A percentile compares a stretch with the other conserved stretches of the same genome.
Evolutionary conservation across 2,113 vertebrate genomes (phyloP).

Genomic region (Recurvirostra avosetta): DNA sequence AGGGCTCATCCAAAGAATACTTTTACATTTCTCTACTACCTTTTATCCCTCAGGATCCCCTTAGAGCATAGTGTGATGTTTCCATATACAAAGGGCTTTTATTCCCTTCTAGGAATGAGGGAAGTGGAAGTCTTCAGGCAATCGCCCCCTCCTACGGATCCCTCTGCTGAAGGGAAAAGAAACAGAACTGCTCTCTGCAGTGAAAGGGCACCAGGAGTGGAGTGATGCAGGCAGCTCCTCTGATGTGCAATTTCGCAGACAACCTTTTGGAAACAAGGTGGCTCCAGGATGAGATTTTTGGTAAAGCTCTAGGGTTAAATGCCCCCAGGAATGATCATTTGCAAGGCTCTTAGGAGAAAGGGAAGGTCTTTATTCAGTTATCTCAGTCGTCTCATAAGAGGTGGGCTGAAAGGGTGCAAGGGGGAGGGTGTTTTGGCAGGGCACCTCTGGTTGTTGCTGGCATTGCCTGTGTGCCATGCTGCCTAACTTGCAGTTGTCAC

Average conservation of each 20-base stretch:
- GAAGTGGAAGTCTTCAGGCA: background rate
- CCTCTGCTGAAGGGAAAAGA: background rate
- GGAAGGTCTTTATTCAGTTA: background rate
- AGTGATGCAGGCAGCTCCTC: background rate
- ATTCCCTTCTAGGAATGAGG: background rate
- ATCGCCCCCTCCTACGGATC: background rate
- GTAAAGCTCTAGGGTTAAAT: background rate
- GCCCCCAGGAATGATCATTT: background rate
- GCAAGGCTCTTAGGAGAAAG: background rate
- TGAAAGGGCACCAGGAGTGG: fast-evolving
- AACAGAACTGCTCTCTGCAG: background rate
- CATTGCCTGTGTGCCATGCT: background rate
- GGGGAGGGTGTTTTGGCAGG: background rate
- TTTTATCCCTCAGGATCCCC: background rate
- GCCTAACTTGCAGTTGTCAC: background rate
- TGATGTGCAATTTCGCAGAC: background rate
- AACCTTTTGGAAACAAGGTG: background rate
- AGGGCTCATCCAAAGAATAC: background rate
- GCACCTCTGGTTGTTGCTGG: too few relatives aligned
- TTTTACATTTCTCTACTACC: background rate
- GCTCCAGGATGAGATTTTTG: background rate
- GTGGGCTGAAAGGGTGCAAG: background rate
- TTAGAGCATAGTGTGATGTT: background rate
- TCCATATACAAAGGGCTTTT: background rate
- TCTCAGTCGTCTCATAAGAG: background rate